Evolutionary conservation across 53 echinoderm and acorn worm species (phyloP).

Genomic region (Stichopus horrens): DNA sequence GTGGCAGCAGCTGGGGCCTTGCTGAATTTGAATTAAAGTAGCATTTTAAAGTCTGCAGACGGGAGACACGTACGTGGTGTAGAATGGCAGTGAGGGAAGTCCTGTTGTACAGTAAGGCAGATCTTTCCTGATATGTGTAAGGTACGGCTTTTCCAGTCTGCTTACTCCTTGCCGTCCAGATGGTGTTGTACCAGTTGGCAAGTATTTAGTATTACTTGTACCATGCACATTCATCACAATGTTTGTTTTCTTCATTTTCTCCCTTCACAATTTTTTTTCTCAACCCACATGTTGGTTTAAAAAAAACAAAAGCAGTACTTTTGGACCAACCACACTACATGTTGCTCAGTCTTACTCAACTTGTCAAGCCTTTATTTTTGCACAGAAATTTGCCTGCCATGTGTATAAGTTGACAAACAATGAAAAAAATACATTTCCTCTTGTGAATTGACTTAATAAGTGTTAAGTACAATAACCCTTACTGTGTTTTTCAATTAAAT

Average conservation of each 20-base stretch:
- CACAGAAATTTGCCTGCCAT: too few relatives aligned
- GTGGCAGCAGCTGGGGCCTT: not conserved
- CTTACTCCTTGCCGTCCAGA: not conserved
- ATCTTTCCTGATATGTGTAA: not conserved
- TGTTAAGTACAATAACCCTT: too few relatives aligned
- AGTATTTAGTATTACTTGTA: conserved; percentile 5
- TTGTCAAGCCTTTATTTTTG: too few relatives aligned
- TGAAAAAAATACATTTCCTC: too few relatives aligned
- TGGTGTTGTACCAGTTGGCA: conserved; percentile 1
- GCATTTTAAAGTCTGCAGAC: not conserved
- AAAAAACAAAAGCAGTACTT: too few relatives aligned
- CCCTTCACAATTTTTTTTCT: too few relatives aligned
- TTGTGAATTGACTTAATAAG: too few relatives aligned
- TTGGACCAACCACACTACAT: too few relatives aligned
- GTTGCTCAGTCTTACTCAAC: too few relatives aligned
- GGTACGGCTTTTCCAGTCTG: not conserved
- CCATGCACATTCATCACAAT: not conserved
- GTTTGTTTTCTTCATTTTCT: not conserved
- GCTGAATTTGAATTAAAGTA: not conserved
- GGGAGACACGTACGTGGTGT: conserved; percentile 1
- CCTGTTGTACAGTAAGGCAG: not conserved
- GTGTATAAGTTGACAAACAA: too few relatives aligned
- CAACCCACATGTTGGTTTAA: too few relatives aligned
- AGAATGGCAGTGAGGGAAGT: not conserved
- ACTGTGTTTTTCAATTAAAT: too few relatives aligned